Conservation (phyloP, 2,113 vertebrate species). For the Zosterops hypoxanthus region DNA sequence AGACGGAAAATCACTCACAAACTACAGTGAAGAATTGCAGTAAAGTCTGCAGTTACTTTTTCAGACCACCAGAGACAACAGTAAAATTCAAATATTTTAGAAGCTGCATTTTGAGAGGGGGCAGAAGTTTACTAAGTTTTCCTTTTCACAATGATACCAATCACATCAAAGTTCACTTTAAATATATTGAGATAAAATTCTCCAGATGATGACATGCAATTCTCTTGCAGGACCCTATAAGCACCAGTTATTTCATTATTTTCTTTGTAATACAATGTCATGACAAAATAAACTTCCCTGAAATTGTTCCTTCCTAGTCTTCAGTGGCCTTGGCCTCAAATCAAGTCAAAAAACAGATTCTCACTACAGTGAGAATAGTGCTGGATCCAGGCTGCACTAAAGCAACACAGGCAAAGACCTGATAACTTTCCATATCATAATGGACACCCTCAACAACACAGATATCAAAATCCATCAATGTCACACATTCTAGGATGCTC, state of each 20-base stretch:
- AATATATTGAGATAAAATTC: not conserved
- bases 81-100: not conserved
- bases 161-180: not conserved
- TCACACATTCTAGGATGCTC: not conserved
- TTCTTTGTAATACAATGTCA: not conserved
- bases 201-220: not conserved
- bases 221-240: not conserved
- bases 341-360: not conserved
- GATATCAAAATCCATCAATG: not conserved
- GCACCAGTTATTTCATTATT: not conserved
- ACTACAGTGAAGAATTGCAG: not conserved
- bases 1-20: not conserved
- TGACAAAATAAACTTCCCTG: not conserved
- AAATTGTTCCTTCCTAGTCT: not conserved
- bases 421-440: not conserved
- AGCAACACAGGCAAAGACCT: not conserved
- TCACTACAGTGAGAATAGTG: too few relatives aligned
- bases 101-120: not conserved
- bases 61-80: not conserved
- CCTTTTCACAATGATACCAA: not conserved
- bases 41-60: not conserved
- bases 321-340: not conserved
- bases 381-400: not conserved
- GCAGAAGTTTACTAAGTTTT: not conserved
- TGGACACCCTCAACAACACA: not conserved